Evolutionary conservation across 2,797 vertebrate genomes (phyloP), one percentile per base, ranked within the genome.

Genomic region (Naso thynnoides): DNA sequence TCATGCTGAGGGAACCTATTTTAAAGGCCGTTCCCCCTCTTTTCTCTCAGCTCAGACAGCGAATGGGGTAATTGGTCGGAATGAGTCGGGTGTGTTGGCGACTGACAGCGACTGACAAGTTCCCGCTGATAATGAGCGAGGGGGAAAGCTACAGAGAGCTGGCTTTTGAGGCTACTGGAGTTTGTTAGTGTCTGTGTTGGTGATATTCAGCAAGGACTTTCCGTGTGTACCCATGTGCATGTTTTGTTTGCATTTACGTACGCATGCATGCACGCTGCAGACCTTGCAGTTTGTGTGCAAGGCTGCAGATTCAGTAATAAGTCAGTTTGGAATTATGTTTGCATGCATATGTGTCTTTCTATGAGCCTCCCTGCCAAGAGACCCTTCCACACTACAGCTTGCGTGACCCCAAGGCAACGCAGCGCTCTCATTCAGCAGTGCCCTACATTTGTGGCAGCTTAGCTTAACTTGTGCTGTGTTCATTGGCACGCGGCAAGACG

Each of bases 401-500:
- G 70, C 44, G 60, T 91, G 88, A 91, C 90, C 93, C 87, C 81
- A 74, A 81, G 86, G 88, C 89, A 72, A 81, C 61, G 27, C 60
- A 5, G 58, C 70, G 59, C 81, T 84, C 87, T 88, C 71, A 50
- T 88, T 93, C 86, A 77, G 59, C 6, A 56, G 41, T 94, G 93
- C 71, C 92, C 92, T 94, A 93, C 87, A 92, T 91, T 93, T 69
- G 79, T 76, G 69, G 71, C 76, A 73, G 82, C 81, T 84, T 56
- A 83, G 66, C 67, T 74, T 38, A 55, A 77, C 70, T 85, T 82
- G 69, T 55, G 67, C 62, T 39, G 71, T 49, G 26, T 55, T 73
- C 23, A 21, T 81, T 79, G 80, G 76, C 74, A 49, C 42, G 38
- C 53, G n/a, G 76, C 41, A 31, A 81, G 72, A 82, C 11, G 8